A percentile compares a stretch with the other conserved stretches of the same genome.
These are phyloP conservation scores for Strix uralensis DNA, from an alignment of 2,113 vertebrate genomes.

Conservation along the genomic window DNA sequence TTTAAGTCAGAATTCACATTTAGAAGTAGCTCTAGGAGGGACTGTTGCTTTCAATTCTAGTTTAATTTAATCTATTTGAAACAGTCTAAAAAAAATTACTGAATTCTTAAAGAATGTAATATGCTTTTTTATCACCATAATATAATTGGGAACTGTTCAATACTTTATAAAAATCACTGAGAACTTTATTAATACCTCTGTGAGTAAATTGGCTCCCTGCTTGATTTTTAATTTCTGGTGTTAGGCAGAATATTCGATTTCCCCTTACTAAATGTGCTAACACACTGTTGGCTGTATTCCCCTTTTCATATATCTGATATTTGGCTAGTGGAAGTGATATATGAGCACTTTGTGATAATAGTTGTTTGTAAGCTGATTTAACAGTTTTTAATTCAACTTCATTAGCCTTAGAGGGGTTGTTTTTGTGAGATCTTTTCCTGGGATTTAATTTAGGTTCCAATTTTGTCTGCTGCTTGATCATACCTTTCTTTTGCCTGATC, in stretches of 20 bases:
- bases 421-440: constrained; percentile 21
- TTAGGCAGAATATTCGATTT: constrained; percentile 55
- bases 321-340: constrained; percentile 52
- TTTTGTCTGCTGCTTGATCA: constrained; percentile 28
- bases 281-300: constrained; percentile 47
- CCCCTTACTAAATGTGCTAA: constrained; percentile 23
- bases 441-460: constrained; percentile 54
- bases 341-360: constrained; percentile 42
- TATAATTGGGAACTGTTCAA: not conserved
- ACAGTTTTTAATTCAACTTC: constrained; percentile 69
- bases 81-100: not conserved
- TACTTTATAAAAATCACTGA: constrained; percentile 35
- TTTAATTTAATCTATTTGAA: constrained; percentile 51
- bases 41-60: not conserved
- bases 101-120: not conserved
- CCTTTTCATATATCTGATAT: constrained; percentile 45
- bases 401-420: constrained; percentile 58
- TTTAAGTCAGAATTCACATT: constrained; percentile 17
- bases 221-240: constrained; percentile 69
- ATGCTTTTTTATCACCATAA: not conserved
- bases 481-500: constrained; percentile 12
- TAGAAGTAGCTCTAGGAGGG: not conserved
- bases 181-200: constrained; percentile 55
- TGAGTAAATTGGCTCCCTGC: constrained; percentile 43
- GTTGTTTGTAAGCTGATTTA: constrained; percentile 59